Conservation (phyloP, 2,797 vertebrate genomes). For the Aldrovandia affinis region DNA sequence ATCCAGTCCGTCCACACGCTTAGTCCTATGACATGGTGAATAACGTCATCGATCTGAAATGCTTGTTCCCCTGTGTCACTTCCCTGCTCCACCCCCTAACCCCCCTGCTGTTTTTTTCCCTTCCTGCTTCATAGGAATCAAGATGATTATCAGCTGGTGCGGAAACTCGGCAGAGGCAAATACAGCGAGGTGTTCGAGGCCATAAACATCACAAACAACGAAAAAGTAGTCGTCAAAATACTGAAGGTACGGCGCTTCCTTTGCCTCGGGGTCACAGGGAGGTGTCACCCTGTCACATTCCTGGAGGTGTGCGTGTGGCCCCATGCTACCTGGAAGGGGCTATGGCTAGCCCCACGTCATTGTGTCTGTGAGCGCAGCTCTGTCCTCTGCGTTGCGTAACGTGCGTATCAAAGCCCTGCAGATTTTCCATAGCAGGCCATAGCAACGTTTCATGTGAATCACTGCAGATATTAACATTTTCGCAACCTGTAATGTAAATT, state of each 20-base stretch:
- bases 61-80: not conserved
- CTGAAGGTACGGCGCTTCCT: conserved; percentile 74
- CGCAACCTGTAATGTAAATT: not conserved
- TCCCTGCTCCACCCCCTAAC: not conserved
- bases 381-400: not conserved
- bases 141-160: conserved; percentile 88
- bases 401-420: not conserved
- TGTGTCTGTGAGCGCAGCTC: not conserved
- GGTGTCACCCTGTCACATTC: not conserved
- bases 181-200: conserved; percentile 92
- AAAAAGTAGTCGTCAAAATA: conserved; percentile 92
- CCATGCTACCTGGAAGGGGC: not conserved
- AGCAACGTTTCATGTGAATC: not conserved
- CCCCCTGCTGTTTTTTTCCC: not conserved
- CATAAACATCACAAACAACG: conserved; percentile 91
- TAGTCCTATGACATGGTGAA: not conserved
- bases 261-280: not conserved
- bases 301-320: not conserved
- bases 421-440: not conserved
- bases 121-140: conserved; percentile 75
- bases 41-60: conserved; percentile 8
- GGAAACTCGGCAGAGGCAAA: conserved; percentile 87
- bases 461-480: not conserved
- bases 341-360: not conserved
- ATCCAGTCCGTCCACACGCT: not conserved